Base-by-base conservation (phyloP, 2,797 vertebrate genomes). In the Aldrovandia affinis region DNA sequence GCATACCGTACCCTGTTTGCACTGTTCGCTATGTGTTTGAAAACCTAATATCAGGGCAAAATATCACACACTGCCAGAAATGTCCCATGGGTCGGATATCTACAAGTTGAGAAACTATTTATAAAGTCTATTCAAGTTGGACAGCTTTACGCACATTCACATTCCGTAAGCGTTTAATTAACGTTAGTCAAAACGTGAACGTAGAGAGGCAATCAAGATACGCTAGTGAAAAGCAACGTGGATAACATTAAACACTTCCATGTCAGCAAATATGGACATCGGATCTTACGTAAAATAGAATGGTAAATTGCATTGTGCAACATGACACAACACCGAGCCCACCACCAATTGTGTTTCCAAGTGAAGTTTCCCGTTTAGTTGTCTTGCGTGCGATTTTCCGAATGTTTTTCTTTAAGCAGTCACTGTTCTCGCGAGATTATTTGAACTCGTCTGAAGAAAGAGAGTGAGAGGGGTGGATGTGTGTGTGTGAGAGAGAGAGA, bases 341-440 rank as follows among this genome's bases (percentile, higher is more conserved):
- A 61, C 59, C 20, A n/a, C 20, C 59, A 61, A 15, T 12, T 5
- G 12, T 50, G 25, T 12, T 3, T 39, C 65, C 36, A 14, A 18
- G 65, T 6, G 33, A 73, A 73, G 20, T 39, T 36, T 33, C 18
- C 68, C 4, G 30, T 36, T 68, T 12, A 12, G n/a, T 20, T 61
- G 42, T 83, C 75, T 83, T 73, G 82, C 75, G 82, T 78, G 83
- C 50, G 44, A 65, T 20, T 25, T 83, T 8, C n/a, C 9, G 54
- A 28, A 59, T 39, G 55, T 33, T 25, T 73, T 63, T 28, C 12
- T 52, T 30, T 79, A n/a, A 54, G 28, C n/a, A 44, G 73, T 73
- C 36, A 50, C 0, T 86, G 82, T 15, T 95, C 92, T 96, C 95
- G 95, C 95, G 95, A 95, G 92, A 70, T 2, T 0, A 88, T 93